These are phyloP conservation scores for Tichodroma muraria DNA, from an alignment of 2,113 vertebrate species.

Conservation along the genomic window DNA sequence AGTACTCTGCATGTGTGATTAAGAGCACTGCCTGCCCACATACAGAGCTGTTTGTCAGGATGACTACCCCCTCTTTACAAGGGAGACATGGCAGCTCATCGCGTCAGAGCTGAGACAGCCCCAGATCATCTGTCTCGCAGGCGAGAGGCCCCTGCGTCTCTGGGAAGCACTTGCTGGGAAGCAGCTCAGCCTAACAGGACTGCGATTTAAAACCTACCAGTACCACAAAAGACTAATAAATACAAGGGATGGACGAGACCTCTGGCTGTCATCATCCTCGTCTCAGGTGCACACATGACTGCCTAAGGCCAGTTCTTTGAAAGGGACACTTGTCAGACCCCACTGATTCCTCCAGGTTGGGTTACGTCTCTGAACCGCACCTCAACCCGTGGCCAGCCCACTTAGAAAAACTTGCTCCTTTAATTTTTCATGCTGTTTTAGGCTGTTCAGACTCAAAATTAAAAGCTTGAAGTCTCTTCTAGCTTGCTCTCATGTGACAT, in stretches of 20 bases:
- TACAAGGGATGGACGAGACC: background rate
- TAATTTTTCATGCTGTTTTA: background rate
- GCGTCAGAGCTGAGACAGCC: constrained; percentile 17
- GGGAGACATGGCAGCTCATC: constrained; percentile 15
- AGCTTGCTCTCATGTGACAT: background rate
- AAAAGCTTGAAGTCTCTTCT: background rate
- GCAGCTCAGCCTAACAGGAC: background rate
- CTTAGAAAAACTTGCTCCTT: background rate
- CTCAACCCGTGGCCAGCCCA: rapidly evolving
- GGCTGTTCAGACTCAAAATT: background rate
- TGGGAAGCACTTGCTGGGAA: background rate
- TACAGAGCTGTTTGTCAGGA: constrained; percentile 34
- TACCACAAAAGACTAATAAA: background rate
- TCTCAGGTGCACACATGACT: rapidly evolving
- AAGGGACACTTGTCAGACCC: background rate
- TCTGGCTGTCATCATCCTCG: background rate
- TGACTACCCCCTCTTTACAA: constrained; percentile 16
- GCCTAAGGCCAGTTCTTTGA: rapidly evolving
- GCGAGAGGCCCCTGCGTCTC: background rate
- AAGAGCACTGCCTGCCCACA: constrained; percentile 26
- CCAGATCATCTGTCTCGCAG: background rate
- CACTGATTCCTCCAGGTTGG: background rate
- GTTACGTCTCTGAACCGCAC: background rate
- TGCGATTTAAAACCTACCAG: background rate
- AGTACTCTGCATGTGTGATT: background rate